Base-by-base conservation (phyloP, 1,140 invertebrate species). In the Archivesica marissinica region DNA sequence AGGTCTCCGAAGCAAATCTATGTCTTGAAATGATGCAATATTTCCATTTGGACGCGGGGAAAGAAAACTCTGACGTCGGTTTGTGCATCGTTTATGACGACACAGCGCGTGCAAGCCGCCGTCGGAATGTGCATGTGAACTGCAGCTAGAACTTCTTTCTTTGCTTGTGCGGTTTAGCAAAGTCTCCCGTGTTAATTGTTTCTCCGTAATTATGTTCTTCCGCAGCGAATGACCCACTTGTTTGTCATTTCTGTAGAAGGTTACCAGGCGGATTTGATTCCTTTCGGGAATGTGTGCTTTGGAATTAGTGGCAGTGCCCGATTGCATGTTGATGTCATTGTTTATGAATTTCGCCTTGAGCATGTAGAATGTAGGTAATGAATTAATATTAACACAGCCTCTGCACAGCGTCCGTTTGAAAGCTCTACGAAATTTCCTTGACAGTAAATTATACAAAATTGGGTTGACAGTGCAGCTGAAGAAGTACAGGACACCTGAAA, bases 381-480 rank as follows among this genome's bases (percentile, higher is more conserved):
- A 54, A 68, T 81, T 50, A 2, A 59, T 70, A 72, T 70, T 54
- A n/a, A 44, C 59, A 38, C 64, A 81, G 30, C 79, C 70, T 72
- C 79, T 70, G 47, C 89, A 91, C 30, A 93, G 76, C 2, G 91
- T 93, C 59, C 90, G 78, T 76, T 91, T 92, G 84, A 96, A 96
- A 20, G 95, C 95, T 74, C 94, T 88, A 28, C 95, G 92, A 89
- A 95, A 96, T 84, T 95, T 95, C 74, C 94, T 93, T 9, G 95
- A 95, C 92, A 96, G 95, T 6, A 95, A 93, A 90, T 95, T 96
- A 93, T 96, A 96, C 54, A 96, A 91, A 61, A 96, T 95, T 6
- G 95, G 95, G 89, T 96, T 96, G 66, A 96, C 95, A 23, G 95
- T 95, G 81, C 93, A 95, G 90, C 96, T 96, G 82, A 96, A 95